These are phyloP conservation scores for Acanthopagrus latus DNA, from an alignment of 2,797 vertebrate genomes.

Conservation along the genomic window DNA sequence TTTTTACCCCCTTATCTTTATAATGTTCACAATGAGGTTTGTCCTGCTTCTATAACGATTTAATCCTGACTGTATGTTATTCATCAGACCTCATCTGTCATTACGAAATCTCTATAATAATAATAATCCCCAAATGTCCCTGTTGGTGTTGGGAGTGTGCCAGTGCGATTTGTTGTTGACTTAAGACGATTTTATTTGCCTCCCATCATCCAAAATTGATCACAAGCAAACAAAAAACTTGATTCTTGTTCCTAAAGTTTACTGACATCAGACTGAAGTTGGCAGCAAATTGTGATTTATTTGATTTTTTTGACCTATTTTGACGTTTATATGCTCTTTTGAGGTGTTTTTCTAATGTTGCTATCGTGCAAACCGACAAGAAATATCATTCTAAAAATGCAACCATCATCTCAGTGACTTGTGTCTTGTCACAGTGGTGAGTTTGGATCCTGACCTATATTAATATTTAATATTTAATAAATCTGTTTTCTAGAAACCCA, in stretches of 20 bases:
- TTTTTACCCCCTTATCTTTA: neutral
- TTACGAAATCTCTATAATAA: neutral
- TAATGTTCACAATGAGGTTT: neutral
- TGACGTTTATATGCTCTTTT: neutral
- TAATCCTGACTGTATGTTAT: neutral
- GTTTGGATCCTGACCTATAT: conserved; percentile 30
- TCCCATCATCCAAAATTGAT: neutral
- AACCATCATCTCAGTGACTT: neutral
- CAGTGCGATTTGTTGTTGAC: neutral
- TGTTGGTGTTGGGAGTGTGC: neutral
- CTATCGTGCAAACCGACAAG: too few species aligned
- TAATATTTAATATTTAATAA: neutral
- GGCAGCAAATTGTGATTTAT: neutral
- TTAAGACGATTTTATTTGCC: neutral
- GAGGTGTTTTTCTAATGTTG: too few species aligned
- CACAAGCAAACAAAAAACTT: neutral
- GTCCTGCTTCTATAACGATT: neutral
- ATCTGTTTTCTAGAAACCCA: neutral
- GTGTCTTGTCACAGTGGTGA: neutral
- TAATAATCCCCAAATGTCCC: neutral
- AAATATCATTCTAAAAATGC: too few species aligned
- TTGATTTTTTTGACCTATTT: neutral
- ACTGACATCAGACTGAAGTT: neutral
- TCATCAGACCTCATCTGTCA: neutral
- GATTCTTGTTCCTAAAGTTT: neutral